A percentile compares a stretch with the other conserved stretches of the same genome.
Conservation (phyloP, 2,888 invertebrate genomes). For the Pelosia muscerda region DNA sequence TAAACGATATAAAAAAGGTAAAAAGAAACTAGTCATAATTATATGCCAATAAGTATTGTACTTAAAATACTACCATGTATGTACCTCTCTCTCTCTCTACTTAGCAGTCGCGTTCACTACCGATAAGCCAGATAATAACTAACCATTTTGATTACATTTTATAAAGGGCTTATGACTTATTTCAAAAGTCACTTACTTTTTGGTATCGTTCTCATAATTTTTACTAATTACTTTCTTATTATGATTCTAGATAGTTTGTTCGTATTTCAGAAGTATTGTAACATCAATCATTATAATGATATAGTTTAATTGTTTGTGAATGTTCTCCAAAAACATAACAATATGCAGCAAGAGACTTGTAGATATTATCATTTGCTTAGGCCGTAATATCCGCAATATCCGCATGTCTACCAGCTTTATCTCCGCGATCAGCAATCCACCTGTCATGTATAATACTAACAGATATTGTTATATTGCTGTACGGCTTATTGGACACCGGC, state of each 20-base stretch:
- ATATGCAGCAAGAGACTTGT: background rate
- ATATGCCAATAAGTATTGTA: too few relatives aligned
- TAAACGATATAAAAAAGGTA: too few relatives aligned
- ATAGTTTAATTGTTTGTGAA: background rate
- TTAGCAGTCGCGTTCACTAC: too few relatives aligned
- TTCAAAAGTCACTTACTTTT: too few relatives aligned
- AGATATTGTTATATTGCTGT: background rate
- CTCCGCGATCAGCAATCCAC: slow-evolving; percentile 9
- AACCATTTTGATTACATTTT: too few relatives aligned
- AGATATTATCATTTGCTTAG: slow-evolving; percentile 15
- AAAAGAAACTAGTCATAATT: too few relatives aligned
- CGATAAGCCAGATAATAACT: too few relatives aligned
- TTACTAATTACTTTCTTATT: background rate
- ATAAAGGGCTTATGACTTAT: too few relatives aligned
- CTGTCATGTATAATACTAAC: slow-evolving; percentile 14
- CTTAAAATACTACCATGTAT: too few relatives aligned
- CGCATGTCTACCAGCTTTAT: slow-evolving; percentile 11
- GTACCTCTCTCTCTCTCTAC: too few relatives aligned
- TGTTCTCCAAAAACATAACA: background rate
- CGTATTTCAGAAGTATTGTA: background rate
- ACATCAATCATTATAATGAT: background rate
- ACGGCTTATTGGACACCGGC: background rate
- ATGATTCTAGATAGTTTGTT: background rate
- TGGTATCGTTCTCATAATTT: too few relatives aligned
- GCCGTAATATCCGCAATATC: slow-evolving; percentile 12